These are phyloP conservation scores for Eurystomus glaucurus DNA, from an alignment of 2,797 vertebrate species.

Conservation along the genomic window DNA sequence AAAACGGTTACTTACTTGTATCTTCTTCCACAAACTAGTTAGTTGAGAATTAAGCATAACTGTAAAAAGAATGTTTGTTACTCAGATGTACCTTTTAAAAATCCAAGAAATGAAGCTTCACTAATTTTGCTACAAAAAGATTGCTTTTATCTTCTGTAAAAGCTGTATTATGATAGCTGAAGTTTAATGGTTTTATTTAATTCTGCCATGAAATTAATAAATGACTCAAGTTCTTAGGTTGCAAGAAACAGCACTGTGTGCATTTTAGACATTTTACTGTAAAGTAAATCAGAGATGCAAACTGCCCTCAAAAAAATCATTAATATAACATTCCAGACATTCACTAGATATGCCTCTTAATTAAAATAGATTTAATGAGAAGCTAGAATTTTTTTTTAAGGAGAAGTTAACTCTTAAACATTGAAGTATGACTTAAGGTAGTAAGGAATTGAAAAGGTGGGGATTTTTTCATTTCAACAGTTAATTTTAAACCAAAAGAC, in stretches of 20 bases:
- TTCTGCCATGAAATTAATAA: not conserved
- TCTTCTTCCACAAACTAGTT: not conserved
- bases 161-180: not conserved
- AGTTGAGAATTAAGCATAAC: not conserved
- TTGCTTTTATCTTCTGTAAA: not conserved
- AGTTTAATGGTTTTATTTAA: not conserved
- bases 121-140: not conserved
- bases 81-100: not conserved
- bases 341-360: not conserved
- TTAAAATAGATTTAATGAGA: not conserved
- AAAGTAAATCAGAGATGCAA: not conserved
- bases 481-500: not conserved
- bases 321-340: not conserved
- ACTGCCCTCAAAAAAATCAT: not conserved
- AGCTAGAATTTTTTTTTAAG: not conserved
- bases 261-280: not conserved
- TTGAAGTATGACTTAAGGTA: not conserved
- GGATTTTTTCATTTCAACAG: not conserved
- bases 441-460: not conserved
- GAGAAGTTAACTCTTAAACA: not conserved
- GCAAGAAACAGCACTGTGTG: not conserved
- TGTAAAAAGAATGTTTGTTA: not conserved
- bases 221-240: not conserved
- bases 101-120: not conserved
- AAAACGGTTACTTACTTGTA: not conserved